A percentile compares a stretch with the other conserved stretches of the same genome.
Evolutionary conservation across 1,140 invertebrate species (phyloP).

Genomic region (Papilio aristodemus): DNA sequence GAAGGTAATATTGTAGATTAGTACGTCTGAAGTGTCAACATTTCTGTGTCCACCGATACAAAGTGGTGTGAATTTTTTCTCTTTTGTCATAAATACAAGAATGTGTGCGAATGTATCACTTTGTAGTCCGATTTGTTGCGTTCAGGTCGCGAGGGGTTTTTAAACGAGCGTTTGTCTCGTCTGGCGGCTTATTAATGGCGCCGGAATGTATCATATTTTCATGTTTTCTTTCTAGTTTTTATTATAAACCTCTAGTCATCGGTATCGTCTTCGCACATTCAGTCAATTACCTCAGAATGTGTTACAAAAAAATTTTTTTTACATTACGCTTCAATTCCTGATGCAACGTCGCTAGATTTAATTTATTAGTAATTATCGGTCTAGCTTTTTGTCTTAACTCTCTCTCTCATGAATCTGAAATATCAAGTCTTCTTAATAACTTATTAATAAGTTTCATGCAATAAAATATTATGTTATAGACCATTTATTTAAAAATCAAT

Average conservation of each 20-base stretch:
- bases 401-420: background rate
- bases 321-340: background rate
- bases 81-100: constrained; percentile 42
- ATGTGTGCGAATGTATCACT: constrained; percentile 38
- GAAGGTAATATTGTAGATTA: constrained; percentile 55
- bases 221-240: constrained; percentile 3
- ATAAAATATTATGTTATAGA: no score
- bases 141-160: constrained; percentile 35
- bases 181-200: constrained; percentile 18
- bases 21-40: constrained; percentile 49
- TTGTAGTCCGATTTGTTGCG: constrained; percentile 47
- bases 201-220: background rate
- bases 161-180: constrained; percentile 40
- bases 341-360: background rate
- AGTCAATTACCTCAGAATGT: background rate
- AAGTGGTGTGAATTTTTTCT: constrained; percentile 56
- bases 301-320: background rate
- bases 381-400: background rate
- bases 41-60: constrained; percentile 53
- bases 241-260: background rate
- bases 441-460: no score
- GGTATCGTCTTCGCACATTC: background rate
- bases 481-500: no score
- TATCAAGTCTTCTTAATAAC: no score
- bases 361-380: background rate